Percentiles rank a stretch among this genome's conserved stretches.
These are phyloP conservation scores for Nephotettix cincticeps DNA, from an alignment of 1,140 invertebrate genomes.

Conservation along the genomic window DNA sequence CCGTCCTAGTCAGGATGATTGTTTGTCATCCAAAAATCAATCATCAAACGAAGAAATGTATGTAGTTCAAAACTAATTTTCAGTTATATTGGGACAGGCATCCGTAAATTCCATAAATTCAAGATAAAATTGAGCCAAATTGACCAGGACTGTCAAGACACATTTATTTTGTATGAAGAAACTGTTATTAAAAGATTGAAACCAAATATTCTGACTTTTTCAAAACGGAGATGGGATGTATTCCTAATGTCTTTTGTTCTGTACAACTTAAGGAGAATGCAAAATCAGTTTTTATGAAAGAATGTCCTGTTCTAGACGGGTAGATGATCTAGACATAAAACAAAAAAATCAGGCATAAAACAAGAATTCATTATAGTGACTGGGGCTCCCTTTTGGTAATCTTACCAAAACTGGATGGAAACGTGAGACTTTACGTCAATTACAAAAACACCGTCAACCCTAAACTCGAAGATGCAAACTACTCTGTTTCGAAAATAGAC, in stretches of 20 bases:
- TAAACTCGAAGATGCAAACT: not conserved
- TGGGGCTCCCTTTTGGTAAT: conserved; percentile 48
- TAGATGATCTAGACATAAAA: conserved; percentile 13
- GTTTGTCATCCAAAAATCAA: conserved; percentile 58
- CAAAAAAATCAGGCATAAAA: conserved; percentile 38
- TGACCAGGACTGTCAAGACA: conserved; percentile 17
- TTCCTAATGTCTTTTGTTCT: conserved; percentile 8
- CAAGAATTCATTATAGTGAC: conserved; percentile 39
- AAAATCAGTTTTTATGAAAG: conserved; percentile 24
- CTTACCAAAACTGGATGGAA: conserved; percentile 45
- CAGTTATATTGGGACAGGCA: conserved; percentile 27
- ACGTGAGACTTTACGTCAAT: conserved; percentile 50
- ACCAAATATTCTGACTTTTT: conserved; percentile 28
- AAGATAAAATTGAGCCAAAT: conserved; percentile 27
- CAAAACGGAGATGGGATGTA: conserved; percentile 32
- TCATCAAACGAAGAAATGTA: conserved; percentile 35
- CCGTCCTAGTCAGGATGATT: no score
- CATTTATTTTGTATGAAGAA: conserved; percentile 3
- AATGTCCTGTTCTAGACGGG: conserved; percentile 25
- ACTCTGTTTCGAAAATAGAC: conserved; percentile 26
- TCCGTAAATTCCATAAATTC: conserved; percentile 34
- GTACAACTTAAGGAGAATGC: conserved; percentile 24
- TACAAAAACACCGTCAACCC: conserved; percentile 46
- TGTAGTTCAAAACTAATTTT: conserved; percentile 35
- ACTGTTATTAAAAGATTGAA: conserved; percentile 25